Evolutionary conservation across 2,797 vertebrate genomes (phyloP).

Genomic region (Rhabdomys pumilio): DNA sequence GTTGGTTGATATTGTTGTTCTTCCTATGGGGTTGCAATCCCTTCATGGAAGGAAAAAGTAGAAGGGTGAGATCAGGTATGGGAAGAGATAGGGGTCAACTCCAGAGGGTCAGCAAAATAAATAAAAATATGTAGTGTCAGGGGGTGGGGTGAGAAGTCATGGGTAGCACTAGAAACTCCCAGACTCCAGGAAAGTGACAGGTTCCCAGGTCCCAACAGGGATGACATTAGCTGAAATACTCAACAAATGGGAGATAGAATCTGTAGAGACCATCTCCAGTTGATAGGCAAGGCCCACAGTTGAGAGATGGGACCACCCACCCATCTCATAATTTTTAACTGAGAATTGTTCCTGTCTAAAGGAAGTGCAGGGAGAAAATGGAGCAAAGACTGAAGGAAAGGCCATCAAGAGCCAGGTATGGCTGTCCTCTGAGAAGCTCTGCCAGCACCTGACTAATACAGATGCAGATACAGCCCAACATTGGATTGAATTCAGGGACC

Average conservation of each 20-base stretch:
- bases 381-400: not conserved
- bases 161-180: not conserved
- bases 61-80: not conserved
- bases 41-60: not conserved
- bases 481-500: too few species aligned
- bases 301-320: not conserved
- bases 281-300: not conserved
- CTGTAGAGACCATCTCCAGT: not conserved
- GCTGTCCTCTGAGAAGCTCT: not conserved
- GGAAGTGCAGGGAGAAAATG: not conserved
- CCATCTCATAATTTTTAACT: not conserved
- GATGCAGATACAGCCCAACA: not conserved
- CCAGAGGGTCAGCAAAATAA: not conserved
- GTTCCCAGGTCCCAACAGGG: not conserved
- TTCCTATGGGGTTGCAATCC: not conserved
- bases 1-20: not conserved
- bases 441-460: not conserved
- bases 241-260: not conserved
- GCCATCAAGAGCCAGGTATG: not conserved
- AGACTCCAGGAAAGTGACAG: not conserved
- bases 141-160: accelerated
- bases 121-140: not conserved
- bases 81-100: not conserved
- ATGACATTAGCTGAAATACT: not conserved
- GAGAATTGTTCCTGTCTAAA: not conserved